A percentile compares a stretch with the other conserved stretches of the same genome.
phyloP scores from a whole-genome alignment of 2,797 vertebrate genomes.

The Xerus rutilus region DNA sequence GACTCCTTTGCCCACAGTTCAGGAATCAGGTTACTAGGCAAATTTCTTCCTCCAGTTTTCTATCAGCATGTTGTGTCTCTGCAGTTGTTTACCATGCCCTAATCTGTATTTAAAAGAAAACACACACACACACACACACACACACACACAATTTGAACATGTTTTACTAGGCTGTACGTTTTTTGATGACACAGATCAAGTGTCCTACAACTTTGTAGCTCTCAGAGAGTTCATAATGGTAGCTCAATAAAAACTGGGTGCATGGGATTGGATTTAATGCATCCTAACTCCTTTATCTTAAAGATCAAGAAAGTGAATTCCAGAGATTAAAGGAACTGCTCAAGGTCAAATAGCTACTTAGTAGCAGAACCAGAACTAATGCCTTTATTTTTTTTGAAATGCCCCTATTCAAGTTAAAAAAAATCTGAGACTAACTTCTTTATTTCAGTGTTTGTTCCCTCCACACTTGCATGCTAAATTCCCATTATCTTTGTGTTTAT shows the following conservation, averaged over 20 bases:
- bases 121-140: no score
- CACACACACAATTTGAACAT: not conserved
- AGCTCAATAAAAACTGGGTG: conserved; percentile 7
- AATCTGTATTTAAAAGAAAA: not conserved
- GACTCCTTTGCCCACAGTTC: not conserved
- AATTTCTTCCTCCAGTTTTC: not conserved
- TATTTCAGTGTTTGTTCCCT: not conserved
- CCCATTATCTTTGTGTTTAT: not conserved
- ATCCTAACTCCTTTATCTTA: not conserved
- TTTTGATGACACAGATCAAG: not conserved
- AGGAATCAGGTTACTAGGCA: not conserved
- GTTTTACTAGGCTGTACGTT: not conserved
- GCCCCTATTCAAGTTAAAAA: not conserved
- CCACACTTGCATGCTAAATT: not conserved
- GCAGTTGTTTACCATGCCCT: not conserved
- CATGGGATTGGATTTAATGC: not conserved
- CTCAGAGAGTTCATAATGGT: not conserved
- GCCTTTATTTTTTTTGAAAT: not conserved
- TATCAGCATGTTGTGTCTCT: not conserved
- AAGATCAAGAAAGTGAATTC: not conserved
- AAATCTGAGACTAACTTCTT: not conserved
- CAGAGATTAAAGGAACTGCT: not conserved
- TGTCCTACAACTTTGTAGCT: not conserved
- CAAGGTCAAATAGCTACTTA: not conserved
- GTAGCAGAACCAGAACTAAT: not conserved